Percentiles rank a stretch among this genome's conserved stretches.
These are phyloP conservation scores for Adelphocoris suturalis DNA, from an alignment of 2,888 invertebrate genomes.

Conservation along the genomic window DNA sequence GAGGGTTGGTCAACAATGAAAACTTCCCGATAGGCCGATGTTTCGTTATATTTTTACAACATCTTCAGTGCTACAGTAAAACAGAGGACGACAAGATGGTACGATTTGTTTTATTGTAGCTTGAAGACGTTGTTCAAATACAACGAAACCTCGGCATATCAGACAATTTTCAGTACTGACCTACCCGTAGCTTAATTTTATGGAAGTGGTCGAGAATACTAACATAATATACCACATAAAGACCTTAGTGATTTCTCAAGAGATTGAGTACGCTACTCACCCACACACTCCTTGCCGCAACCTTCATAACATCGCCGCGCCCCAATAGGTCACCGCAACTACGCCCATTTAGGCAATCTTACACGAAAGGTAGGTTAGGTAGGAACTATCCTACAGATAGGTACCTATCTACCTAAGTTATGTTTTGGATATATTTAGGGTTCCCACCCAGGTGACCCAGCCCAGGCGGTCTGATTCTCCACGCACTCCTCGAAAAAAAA, in stretches of 20 bases:
- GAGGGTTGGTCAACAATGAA: no score
- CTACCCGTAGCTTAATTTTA: no score
- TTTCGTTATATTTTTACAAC: no score
- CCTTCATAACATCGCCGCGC: neutral
- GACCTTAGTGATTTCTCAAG: neutral
- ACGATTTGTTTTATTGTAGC: no score
- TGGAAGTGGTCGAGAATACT: no score
- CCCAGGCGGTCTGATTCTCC: neutral
- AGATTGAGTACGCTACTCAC: neutral
- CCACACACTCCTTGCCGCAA: neutral
- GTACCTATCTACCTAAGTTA: neutral
- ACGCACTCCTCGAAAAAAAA: constrained; percentile 1
- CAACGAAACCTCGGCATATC: no score
- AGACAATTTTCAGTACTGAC: no score
- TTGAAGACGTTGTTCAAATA: no score
- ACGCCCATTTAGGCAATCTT: constrained; percentile 1
- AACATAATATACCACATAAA: no score
- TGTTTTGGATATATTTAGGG: neutral
- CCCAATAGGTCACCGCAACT: neutral
- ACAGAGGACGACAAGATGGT: no score
- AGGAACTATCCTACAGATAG: neutral
- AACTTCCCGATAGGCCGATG: no score
- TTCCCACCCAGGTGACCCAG: neutral
- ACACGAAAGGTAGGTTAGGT: neutral
- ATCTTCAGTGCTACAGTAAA: no score